These are phyloP conservation scores for Agriopis leucophaearia DNA, from an alignment of 2,888 invertebrate species.

Conservation along the genomic window DNA sequence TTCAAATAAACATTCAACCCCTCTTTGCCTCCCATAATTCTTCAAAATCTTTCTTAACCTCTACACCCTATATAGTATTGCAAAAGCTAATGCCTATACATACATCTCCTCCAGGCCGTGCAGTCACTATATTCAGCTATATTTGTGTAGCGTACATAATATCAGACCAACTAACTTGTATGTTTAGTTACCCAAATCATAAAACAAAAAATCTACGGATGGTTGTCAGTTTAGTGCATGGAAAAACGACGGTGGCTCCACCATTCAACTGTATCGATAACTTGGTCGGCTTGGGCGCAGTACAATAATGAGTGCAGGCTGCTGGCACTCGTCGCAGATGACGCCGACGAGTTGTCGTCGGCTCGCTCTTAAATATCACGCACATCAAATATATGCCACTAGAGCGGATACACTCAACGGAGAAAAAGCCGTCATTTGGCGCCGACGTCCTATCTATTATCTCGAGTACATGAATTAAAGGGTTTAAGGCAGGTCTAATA, in stretches of 20 bases:
- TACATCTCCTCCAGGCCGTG: not conserved
- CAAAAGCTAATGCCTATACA: not conserved
- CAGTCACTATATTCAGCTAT: slow-evolving; percentile 10
- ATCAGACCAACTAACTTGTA: not conserved
- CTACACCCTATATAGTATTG: not conserved
- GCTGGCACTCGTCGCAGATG: slow-evolving; percentile 70
- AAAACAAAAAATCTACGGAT: not conserved
- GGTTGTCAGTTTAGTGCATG: not conserved
- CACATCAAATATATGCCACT: slow-evolving; percentile 54
- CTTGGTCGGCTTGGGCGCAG: slow-evolving; percentile 13
- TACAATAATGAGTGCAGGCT: slow-evolving; percentile 56
- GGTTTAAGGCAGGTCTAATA: not conserved
- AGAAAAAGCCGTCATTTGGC: slow-evolving; percentile 29
- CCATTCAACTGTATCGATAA: slow-evolving; percentile 38
- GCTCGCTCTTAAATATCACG: slow-evolving; percentile 62
- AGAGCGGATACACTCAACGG: slow-evolving; percentile 21
- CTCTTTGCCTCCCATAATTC: too few relatives aligned
- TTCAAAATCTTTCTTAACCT: too few relatives aligned
- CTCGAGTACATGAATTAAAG: not conserved
- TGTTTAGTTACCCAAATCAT: not conserved
- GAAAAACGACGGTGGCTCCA: slow-evolving; percentile 1
- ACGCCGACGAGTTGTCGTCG: slow-evolving; percentile 69
- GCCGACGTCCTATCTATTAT: slow-evolving; percentile 2
- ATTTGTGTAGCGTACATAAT: slow-evolving; percentile 20
- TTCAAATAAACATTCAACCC: too few relatives aligned